phyloP scores from a whole-genome alignment of 2,113 vertebrate species.

The Oophaga pumilio region DNA sequence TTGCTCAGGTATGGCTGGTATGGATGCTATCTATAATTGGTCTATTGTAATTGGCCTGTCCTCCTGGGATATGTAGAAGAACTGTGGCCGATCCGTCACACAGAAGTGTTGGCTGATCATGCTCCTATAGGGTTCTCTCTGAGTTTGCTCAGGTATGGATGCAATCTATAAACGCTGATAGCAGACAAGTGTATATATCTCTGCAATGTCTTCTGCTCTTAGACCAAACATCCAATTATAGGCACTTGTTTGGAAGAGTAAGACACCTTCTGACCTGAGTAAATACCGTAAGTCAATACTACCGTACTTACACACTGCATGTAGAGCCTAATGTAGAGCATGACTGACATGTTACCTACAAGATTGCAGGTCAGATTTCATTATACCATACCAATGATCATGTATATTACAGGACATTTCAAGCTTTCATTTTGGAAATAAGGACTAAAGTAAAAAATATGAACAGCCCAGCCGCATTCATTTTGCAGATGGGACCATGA shows the following conservation, averaged over 20 bases:
- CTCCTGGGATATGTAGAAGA: too few species aligned
- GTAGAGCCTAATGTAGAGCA: neutral
- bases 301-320: slow-evolving; percentile 2
- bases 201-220: neutral
- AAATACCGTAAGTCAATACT: slow-evolving; percentile 38
- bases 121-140: too few species aligned
- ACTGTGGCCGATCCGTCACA: too few species aligned
- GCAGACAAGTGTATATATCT: neutral
- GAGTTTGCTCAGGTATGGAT: neutral
- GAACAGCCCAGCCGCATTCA: neutral
- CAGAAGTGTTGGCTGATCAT: too few species aligned
- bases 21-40: neutral
- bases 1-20: slow-evolving; percentile 3
- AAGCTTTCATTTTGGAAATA: neutral
- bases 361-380: neutral
- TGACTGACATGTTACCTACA: slow-evolving; percentile 2
- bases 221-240: slow-evolving; percentile 38
- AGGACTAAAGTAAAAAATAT: neutral
- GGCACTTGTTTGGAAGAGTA: slow-evolving; percentile 14
- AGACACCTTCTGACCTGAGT: slow-evolving; percentile 29
- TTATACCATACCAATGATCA: neutral
- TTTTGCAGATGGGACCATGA: too few species aligned
- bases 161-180: slow-evolving; percentile 4
- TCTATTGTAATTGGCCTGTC: too few species aligned
- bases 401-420: neutral